phyloP scores from a whole-genome alignment of 2,888 invertebrate species.

The Dolomedes plantarius region DNA sequence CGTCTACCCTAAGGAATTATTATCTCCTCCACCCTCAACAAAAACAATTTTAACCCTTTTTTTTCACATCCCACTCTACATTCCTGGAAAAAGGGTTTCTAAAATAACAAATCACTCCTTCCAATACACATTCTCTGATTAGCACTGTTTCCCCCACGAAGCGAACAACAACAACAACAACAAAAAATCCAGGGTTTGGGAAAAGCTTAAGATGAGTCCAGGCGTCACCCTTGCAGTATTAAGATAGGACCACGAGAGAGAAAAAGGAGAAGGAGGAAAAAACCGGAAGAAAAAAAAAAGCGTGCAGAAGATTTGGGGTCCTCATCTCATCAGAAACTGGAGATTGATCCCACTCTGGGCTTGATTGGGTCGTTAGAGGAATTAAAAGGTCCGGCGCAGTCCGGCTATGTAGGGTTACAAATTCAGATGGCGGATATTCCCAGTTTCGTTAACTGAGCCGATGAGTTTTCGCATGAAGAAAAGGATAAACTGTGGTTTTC shows the following conservation, averaged over 20 bases:
- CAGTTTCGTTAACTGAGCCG: not conserved
- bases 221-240: slow-evolving; percentile 11
- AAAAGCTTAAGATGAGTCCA: slow-evolving; percentile 52
- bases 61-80: not conserved
- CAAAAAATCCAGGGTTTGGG: slow-evolving; percentile 58
- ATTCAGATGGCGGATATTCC: not conserved
- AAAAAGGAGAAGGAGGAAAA: slow-evolving; percentile 16
- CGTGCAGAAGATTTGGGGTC: slow-evolving; percentile 39
- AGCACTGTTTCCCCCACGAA: not conserved
- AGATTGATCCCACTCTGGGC: slow-evolving; percentile 46
- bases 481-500: too few relatives aligned
- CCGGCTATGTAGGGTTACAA: not conserved
- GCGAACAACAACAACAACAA: slow-evolving; percentile 2
- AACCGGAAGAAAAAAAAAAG: not conserved
- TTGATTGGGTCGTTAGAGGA: slow-evolving; percentile 68
- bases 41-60: not conserved
- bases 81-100: slow-evolving; percentile 5
- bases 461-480: not conserved
- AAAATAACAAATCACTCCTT: not conserved
- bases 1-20: too few relatives aligned
- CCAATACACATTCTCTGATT: slow-evolving; percentile 11
- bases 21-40: not conserved
- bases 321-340: slow-evolving; percentile 65
- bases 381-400: slow-evolving; percentile 50
- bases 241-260: not conserved